phyloP scores from a whole-genome alignment of 2,113 vertebrate species.

The Pholis gunnellus region DNA sequence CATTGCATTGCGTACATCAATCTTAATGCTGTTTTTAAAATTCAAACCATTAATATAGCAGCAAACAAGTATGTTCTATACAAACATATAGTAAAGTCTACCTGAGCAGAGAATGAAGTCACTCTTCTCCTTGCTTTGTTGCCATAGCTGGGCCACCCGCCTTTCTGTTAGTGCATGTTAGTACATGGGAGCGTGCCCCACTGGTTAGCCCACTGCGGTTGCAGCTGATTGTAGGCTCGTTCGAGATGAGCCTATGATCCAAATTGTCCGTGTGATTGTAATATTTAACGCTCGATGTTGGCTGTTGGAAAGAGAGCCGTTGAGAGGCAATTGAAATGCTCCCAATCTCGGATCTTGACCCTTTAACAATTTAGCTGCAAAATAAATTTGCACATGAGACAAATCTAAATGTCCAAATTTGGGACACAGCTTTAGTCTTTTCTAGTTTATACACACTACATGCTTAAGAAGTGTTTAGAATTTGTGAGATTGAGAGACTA shows the following conservation, averaged over 20 bases:
- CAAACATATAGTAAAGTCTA: neutral
- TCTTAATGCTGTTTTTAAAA: neutral
- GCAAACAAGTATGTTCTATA: neutral
- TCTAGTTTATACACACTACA: neutral
- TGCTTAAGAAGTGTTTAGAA: neutral
- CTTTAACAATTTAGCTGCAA: neutral
- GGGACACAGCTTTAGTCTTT: neutral
- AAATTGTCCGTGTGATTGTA: neutral
- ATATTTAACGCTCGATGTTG: neutral
- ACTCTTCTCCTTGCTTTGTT: neutral
- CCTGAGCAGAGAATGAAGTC: neutral
- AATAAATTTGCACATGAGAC: neutral
- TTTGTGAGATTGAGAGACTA: neutral
- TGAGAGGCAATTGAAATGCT: neutral
- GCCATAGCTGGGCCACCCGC: too few species aligned
- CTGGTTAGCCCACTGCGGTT: too few species aligned
- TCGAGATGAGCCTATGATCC: neutral
- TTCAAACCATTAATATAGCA: neutral
- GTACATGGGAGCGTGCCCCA: too few species aligned
- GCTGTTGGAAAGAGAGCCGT: neutral
- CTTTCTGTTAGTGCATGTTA: too few species aligned
- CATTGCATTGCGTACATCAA: neutral
- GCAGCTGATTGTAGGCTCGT: too few species aligned
- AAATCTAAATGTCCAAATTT: neutral
- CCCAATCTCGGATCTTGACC: neutral